phyloP scores from a whole-genome alignment of 2,797 vertebrate genomes.

The Notolepis coatsorum region DNA sequence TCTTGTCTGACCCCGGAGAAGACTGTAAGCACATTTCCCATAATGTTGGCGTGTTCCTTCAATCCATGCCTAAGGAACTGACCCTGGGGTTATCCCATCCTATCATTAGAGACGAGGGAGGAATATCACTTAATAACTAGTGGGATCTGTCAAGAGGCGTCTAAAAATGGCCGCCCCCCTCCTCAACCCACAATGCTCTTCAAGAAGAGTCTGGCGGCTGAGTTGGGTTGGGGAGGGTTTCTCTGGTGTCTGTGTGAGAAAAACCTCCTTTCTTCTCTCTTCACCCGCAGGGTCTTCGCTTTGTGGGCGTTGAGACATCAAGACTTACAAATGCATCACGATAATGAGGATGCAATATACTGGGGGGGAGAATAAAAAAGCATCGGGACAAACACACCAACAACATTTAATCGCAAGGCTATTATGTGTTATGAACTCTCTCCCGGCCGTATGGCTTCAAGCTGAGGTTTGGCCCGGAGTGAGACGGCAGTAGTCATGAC shows the following conservation, averaged over 20 bases:
- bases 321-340: slow-evolving; percentile 62
- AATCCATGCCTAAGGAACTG: background rate
- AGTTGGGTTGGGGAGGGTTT: slow-evolving; percentile 56
- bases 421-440: slow-evolving; percentile 27
- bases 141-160: slow-evolving; percentile 2
- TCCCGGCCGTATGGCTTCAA: background rate
- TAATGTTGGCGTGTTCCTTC: too few relatives aligned
- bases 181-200: slow-evolving; percentile 75
- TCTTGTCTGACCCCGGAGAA: too few relatives aligned
- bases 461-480: slow-evolving; percentile 23
- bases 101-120: background rate
- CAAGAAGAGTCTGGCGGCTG: slow-evolving; percentile 62
- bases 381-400: slow-evolving; percentile 19
- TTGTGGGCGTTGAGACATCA: slow-evolving; percentile 66
- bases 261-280: slow-evolving; percentile 71
- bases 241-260: slow-evolving; percentile 71
- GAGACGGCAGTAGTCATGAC: slow-evolving; percentile 59
- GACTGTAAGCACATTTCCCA: too few relatives aligned
- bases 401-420: slow-evolving; percentile 7
- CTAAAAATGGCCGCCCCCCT: slow-evolving; percentile 32
- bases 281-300: slow-evolving; percentile 70
- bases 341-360: background rate
- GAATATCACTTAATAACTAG: slow-evolving; percentile 7
- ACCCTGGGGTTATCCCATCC: background rate
- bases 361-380: background rate